A percentile compares a stretch with the other conserved stretches of the same genome.
Conservation (phyloP, 2,797 vertebrate genomes). For the Toxotes lorentzi region DNA sequence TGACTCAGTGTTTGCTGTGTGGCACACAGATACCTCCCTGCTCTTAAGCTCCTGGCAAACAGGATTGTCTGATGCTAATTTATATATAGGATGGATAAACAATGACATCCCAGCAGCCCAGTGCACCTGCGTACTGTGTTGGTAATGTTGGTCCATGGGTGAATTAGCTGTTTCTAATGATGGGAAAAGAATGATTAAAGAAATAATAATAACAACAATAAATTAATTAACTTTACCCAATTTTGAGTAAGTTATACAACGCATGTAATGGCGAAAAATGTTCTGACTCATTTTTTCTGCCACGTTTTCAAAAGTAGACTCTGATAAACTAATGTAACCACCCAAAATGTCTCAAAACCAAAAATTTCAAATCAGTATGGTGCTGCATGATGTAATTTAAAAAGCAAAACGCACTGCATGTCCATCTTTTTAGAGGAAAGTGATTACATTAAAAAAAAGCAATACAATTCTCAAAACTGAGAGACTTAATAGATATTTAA, state of each 20-base stretch:
- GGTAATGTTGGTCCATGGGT: neutral
- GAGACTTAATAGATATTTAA: too few relatives aligned
- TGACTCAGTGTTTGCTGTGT: conserved; percentile 57
- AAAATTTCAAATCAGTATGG: neutral
- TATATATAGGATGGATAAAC: conserved; percentile 48
- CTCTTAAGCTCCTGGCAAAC: conserved; percentile 64
- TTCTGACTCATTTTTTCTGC: neutral
- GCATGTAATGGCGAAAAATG: neutral
- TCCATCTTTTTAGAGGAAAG: too few relatives aligned
- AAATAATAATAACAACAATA: too few relatives aligned
- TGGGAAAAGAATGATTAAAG: neutral
- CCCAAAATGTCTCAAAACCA: neutral
- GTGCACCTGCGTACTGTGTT: neutral
- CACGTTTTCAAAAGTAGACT: neutral
- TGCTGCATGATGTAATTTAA: neutral
- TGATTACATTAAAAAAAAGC: too few relatives aligned
- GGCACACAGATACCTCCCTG: conserved; percentile 43
- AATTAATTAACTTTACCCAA: neutral
- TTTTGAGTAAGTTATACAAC: neutral
- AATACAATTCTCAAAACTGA: too few relatives aligned
- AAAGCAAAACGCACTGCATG: too few relatives aligned
- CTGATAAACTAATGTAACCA: neutral
- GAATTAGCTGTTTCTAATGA: conserved; percentile 1
- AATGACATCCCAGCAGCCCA: conserved; percentile 6
- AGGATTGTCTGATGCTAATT: conserved; percentile 60